Evolutionary conservation across 2,113 vertebrate genomes (phyloP).

Genomic region (Smithornis capensis): DNA sequence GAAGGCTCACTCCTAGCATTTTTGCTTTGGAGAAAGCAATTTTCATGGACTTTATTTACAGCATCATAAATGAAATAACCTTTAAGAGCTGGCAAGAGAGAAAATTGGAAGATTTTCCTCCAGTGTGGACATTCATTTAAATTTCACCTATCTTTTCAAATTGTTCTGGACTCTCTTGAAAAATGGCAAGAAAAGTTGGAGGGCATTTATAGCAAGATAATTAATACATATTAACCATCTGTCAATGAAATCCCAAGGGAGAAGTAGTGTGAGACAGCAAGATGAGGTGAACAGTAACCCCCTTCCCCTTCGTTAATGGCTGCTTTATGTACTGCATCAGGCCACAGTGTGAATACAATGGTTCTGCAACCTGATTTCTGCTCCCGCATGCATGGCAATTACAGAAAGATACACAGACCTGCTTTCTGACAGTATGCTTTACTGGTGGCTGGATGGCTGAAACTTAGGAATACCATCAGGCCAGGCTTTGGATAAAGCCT

Average conservation of each 20-base stretch:
- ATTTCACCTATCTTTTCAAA: background rate
- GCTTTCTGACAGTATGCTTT: background rate
- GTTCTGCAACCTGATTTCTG: background rate
- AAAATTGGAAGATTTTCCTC: background rate
- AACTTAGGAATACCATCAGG: background rate
- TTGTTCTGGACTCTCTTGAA: background rate
- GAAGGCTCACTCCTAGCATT: background rate
- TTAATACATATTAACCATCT: constrained; percentile 3
- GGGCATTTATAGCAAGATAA: background rate
- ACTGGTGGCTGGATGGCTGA: background rate
- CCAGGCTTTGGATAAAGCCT: background rate
- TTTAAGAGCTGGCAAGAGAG: background rate
- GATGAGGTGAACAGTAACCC: background rate
- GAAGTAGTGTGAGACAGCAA: background rate
- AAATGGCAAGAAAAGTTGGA: background rate
- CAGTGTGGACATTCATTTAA: background rate
- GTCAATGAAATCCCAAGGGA: background rate
- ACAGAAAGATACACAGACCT: background rate
- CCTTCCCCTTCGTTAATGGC: background rate
- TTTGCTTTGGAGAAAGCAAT: background rate
- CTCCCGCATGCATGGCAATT: background rate
- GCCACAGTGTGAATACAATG: background rate
- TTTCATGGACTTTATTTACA: background rate
- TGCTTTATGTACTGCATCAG: background rate
- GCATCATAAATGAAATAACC: background rate